A percentile compares a stretch with the other conserved stretches of the same genome.
These are phyloP conservation scores for Folsomia candida DNA, from an alignment of 2,888 invertebrate genomes.

Conservation along the genomic window DNA sequence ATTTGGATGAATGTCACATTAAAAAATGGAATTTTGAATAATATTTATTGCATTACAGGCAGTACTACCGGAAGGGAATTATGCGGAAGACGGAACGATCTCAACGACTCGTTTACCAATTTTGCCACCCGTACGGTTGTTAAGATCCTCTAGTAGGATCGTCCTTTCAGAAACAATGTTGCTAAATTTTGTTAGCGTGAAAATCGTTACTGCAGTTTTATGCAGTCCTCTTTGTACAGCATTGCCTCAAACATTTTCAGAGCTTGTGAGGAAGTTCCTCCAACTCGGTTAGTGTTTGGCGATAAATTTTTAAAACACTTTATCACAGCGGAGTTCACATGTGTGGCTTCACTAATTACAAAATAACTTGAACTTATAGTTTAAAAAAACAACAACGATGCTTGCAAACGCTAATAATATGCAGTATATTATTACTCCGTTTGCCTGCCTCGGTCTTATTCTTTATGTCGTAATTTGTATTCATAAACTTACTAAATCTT, in stretches of 20 bases:
- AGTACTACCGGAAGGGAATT: conserved; percentile 99
- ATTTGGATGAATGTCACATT: too few relatives aligned
- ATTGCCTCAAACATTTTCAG: background rate
- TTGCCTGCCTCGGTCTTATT: too few relatives aligned
- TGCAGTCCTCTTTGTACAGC: conserved; percentile 43
- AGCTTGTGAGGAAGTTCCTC: background rate
- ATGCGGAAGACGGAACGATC: conserved; percentile 99
- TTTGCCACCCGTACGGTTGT: conserved; percentile 90
- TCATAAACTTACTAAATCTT: too few relatives aligned
- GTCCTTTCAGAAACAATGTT: conserved; percentile 50
- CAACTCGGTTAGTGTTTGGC: background rate
- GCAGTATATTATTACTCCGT: too few relatives aligned
- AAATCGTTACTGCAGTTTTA: conserved; percentile 51
- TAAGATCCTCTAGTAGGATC: conserved; percentile 54
- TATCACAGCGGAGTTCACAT: background rate
- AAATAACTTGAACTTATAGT: too few relatives aligned
- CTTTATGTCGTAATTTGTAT: too few relatives aligned
- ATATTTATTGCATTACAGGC: too few relatives aligned
- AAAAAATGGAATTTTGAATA: too few relatives aligned
- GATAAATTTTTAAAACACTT: conserved; percentile 1
- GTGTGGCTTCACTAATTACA: too few relatives aligned
- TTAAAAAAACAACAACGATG: too few relatives aligned
- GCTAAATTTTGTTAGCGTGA: conserved; percentile 51
- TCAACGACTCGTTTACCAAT: conserved; percentile 97
- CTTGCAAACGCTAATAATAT: too few relatives aligned